Base-by-base conservation (phyloP, 2,797 vertebrate genomes). In the Oreortyx pictus region DNA sequence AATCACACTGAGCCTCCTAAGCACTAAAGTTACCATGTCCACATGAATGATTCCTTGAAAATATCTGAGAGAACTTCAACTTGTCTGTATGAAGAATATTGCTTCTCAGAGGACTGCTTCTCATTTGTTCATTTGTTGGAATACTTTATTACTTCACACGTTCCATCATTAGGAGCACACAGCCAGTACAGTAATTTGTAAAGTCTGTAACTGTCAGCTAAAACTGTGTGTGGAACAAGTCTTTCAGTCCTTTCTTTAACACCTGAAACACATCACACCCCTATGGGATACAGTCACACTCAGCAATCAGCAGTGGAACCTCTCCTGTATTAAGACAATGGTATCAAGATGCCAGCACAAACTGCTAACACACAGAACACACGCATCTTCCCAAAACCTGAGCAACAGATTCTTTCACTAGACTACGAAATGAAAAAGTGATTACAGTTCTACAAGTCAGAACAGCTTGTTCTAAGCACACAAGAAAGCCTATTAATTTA, bases 21-120 rank as follows among this genome's bases (percentile, higher is more conserved):
- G 52, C 85, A 41, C 52, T 31, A 71, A 54, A 50, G 77, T 47
- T 73, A 74, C 52, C 70, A 59, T 0, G 2, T 25, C 94, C 75
- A 81, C 50, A 96, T 82, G 80, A 96, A 92, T 3, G 15, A 93
- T 90, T 96, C 96, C 94, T 94, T 95, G 82, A 93, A 96, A 97
- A 88, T 79, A 96, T 92, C 35, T 17, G 85, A 94, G 68, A 95
- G 90, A 96, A 62, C 54, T 88, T 73, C n/a, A 60, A 29, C 22
- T 37, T 41, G 29, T 35, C 64, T 35, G 1, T 24, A 25, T 7
- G 14, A 25, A 70, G 52, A 50, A 24, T 39, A 46, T 8, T 50
- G 41, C 50, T 81, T 29, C 17, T 60, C 39, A 43, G 35, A 77
- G 54, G 54, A 41, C n/a, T 37, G 39, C 27, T 67, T 49, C 25